These are phyloP conservation scores for Pseudomugil gertrudae DNA, from an alignment of 2,797 vertebrate species.

Conservation along the genomic window DNA sequence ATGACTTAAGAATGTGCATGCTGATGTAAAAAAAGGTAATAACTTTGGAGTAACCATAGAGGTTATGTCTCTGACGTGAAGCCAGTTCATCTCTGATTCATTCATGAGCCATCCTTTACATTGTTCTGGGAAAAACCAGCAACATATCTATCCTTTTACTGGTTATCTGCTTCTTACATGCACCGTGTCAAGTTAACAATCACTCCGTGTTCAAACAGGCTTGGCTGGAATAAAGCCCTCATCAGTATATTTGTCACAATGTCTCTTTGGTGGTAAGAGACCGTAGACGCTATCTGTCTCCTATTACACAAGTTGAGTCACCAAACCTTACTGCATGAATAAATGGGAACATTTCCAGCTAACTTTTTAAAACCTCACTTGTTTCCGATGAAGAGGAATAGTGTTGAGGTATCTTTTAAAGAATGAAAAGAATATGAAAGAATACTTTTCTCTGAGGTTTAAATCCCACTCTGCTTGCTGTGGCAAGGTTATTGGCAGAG, in stretches of 20 bases:
- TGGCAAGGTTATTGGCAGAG: slow-evolving; percentile 1
- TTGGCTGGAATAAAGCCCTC: slow-evolving; percentile 40
- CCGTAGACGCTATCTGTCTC: slow-evolving; percentile 47
- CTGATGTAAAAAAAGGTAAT: slow-evolving; percentile 29
- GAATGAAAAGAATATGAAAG: too few relatives aligned
- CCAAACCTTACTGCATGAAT: slow-evolving; percentile 36
- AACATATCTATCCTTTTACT: slow-evolving; percentile 18
- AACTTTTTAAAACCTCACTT: slow-evolving; percentile 10
- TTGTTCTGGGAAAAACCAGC: slow-evolving; percentile 10
- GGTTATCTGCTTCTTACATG: slow-evolving; percentile 16
- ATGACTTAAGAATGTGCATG: slow-evolving; percentile 38
- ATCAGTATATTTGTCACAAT: slow-evolving; percentile 54
- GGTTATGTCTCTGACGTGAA: slow-evolving; percentile 12
- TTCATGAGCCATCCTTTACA: slow-evolving; percentile 12
- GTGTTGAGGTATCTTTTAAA: slow-evolving; percentile 14
- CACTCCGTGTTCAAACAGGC: slow-evolving; percentile 31
- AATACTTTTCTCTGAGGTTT: slow-evolving; percentile 10
- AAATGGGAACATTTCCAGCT: slow-evolving; percentile 44
- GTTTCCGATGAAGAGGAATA: slow-evolving; percentile 29
- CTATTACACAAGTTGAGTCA: slow-evolving; percentile 59
- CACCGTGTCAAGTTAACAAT: slow-evolving; percentile 30
- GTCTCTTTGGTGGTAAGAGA: slow-evolving; percentile 51
- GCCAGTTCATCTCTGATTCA: slow-evolving; percentile 26
- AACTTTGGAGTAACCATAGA: slow-evolving; percentile 35
- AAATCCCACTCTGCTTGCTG: slow-evolving; percentile 32